phyloP scores from a whole-genome alignment of 2,888 invertebrate genomes.

The Pachydiplax longipennis region DNA sequence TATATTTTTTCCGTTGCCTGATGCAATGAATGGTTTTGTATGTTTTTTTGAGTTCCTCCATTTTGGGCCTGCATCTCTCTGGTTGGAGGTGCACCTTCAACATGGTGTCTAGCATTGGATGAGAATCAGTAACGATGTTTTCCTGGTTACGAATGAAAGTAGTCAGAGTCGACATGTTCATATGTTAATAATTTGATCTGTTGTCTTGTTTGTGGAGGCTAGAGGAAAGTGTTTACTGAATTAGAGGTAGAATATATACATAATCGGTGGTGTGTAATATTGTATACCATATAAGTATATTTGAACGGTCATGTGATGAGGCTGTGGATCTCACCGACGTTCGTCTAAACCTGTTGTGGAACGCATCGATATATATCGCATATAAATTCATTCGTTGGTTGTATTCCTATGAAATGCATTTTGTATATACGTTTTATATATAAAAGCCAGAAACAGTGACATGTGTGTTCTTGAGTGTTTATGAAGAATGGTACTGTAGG shows the following conservation, averaged over 20 bases:
- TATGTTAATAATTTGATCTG: constrained; percentile 9
- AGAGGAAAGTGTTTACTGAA: constrained; percentile 38
- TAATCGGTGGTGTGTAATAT: constrained; percentile 33
- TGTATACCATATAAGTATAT: neutral
- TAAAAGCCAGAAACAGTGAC: constrained; percentile 25
- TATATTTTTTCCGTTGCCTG: neutral
- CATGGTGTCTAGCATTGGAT: constrained; percentile 37
- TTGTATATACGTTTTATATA: constrained; percentile 28
- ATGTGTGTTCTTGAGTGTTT: constrained; percentile 42
- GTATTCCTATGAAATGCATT: constrained; percentile 32
- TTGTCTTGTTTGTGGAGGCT: constrained; percentile 42
- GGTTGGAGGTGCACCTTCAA: constrained; percentile 26
- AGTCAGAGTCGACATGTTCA: constrained; percentile 17
- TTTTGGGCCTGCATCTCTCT: neutral
- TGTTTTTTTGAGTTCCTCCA: neutral
- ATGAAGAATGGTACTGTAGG: constrained; percentile 35
- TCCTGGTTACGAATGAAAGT: constrained; percentile 11
- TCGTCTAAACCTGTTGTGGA: constrained; percentile 29
- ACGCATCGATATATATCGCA: constrained; percentile 15
- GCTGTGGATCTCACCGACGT: constrained; percentile 22
- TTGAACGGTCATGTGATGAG: constrained; percentile 36
- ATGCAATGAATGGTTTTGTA: neutral
- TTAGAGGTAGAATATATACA: constrained; percentile 6
- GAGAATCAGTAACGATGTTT: constrained; percentile 19
- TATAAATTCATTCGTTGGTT: constrained; percentile 28